These are phyloP conservation scores for Cottus gobio DNA, from an alignment of 2,113 vertebrate species.

Conservation along the genomic window DNA sequence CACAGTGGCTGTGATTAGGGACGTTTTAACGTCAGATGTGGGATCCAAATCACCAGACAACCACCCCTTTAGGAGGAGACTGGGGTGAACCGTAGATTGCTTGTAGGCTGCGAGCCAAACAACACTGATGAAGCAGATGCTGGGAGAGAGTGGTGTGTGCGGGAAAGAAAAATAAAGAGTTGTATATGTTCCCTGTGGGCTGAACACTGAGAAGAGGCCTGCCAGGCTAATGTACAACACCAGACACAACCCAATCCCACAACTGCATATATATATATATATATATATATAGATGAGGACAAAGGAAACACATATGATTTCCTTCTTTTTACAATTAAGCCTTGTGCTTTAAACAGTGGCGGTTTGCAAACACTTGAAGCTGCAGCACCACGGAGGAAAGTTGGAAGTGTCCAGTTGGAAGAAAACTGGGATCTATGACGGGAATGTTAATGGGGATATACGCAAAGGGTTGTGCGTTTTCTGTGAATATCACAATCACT, in stretches of 20 bases:
- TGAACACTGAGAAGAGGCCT: background rate
- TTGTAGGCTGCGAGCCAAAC: conserved; percentile 42
- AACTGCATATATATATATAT: background rate
- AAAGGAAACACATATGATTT: background rate
- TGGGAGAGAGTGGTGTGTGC: background rate
- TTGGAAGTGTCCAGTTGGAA: background rate
- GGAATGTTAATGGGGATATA: no score
- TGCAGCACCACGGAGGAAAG: background rate
- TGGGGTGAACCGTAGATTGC: conserved; percentile 32
- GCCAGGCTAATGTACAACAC: background rate
- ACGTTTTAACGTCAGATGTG: conserved; percentile 40
- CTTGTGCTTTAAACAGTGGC: background rate
- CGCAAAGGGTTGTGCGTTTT: background rate
- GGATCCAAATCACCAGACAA: conserved; percentile 19
- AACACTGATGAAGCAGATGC: conserved; percentile 47
- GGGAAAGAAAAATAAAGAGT: background rate
- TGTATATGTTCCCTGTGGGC: background rate
- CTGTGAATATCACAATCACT: background rate
- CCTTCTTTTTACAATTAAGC: background rate
- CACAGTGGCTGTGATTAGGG: conserved; percentile 32
- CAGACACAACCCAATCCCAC: background rate
- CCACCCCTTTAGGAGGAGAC: conserved; percentile 24
- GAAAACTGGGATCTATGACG: background rate
- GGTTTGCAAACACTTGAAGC: background rate
- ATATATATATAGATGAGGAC: no score